Evolutionary conservation across 1,140 invertebrate genomes (phyloP).

Genomic region (Penaeus vannamei): DNA sequence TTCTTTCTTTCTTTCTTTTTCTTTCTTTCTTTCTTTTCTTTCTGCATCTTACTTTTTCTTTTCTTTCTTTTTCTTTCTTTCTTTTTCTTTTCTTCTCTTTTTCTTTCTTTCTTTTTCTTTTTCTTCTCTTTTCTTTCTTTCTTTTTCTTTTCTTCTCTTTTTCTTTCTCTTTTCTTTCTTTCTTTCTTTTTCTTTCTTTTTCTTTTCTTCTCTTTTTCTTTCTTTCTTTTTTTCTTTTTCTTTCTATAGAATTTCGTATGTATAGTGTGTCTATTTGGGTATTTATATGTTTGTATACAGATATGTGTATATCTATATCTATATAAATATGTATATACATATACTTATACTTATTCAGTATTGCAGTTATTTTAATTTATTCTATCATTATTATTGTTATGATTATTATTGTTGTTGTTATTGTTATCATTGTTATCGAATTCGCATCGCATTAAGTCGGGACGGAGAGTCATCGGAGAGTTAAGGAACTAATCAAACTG

Average conservation of each 20-base stretch:
- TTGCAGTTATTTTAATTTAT: no score
- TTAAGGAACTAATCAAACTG: no score
- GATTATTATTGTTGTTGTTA: no score
- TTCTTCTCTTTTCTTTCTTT: slow-evolving; percentile 25
- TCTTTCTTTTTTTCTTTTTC: no score
- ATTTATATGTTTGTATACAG: no score
- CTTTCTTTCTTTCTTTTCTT: not conserved
- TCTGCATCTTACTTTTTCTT: not conserved
- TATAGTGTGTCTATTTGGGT: not conserved
- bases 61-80: slow-evolving; percentile 3
- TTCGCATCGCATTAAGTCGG: no score
- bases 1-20: not conserved
- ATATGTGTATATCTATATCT: no score
- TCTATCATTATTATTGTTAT: no score
- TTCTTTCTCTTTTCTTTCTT: not conserved
- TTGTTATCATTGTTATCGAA: no score
- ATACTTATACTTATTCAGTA: no score
- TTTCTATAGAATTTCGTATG: not conserved
- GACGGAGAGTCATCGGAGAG: no score
- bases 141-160: not conserved
- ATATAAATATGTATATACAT: no score
- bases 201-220: not conserved
- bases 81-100: slow-evolving; percentile 21
- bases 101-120: slow-evolving; percentile 17
- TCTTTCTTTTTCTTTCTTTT: not conserved